Conservation (phyloP, 2,888 invertebrate genomes). For the Omphaloscelis lunosa region DNA sequence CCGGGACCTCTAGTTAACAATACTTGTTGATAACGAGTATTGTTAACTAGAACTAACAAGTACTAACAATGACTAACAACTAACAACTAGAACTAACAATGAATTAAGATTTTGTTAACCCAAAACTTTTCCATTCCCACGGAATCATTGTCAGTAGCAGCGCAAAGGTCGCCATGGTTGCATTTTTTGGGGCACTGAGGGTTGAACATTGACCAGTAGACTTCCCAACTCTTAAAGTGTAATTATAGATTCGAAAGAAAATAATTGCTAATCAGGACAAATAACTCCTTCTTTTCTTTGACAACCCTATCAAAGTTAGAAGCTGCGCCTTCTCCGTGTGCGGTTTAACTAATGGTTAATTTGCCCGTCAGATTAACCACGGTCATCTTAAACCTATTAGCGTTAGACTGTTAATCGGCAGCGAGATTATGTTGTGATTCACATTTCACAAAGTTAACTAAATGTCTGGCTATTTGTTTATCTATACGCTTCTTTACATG, state of each 20-base stretch:
- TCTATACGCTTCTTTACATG: slow-evolving; percentile 11
- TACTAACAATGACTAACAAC: no score
- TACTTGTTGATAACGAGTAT: no score
- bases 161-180: no score
- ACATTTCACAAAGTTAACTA: slow-evolving; percentile 66
- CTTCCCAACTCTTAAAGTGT: not conserved
- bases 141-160: not conserved
- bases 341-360: slow-evolving; percentile 81
- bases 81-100: no score
- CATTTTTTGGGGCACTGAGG: not conserved
- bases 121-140: not conserved
- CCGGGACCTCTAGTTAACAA: no score
- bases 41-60: no score
- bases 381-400: slow-evolving; percentile 82
- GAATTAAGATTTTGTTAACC: not conserved
- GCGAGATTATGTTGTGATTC: slow-evolving; percentile 78
- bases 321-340: slow-evolving; percentile 73
- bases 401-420: slow-evolving; percentile 78
- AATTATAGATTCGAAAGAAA: not conserved
- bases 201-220: not conserved
- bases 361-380: slow-evolving; percentile 79
- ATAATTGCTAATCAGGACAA: not conserved
- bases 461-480: slow-evolving; percentile 51
- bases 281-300: slow-evolving; percentile 1
- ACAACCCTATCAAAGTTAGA: slow-evolving; percentile 59